Base-by-base conservation (phyloP, 2,888 invertebrate genomes). In the Bruchidius siliquastri region DNA sequence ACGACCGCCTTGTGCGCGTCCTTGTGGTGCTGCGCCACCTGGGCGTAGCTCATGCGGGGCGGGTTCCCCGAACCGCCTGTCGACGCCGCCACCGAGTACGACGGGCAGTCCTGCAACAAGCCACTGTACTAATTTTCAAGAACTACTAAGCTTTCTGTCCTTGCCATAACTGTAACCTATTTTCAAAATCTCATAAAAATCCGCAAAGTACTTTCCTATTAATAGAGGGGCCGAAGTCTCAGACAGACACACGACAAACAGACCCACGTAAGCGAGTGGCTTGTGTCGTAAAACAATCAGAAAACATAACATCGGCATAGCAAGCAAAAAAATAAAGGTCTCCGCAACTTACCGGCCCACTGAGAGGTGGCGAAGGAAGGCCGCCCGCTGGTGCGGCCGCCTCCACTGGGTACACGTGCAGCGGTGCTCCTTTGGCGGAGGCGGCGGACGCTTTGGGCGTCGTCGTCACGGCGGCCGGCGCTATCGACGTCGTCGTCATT, bases 11-110 rank as follows among this genome's bases (percentile, higher is more conserved):
- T 68, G 68, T 68, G 68, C 20, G 22, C 21, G 68, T 68, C 89
- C 81, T 90, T 90, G 80, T 90, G 89, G 83, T 90, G 90, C 83
- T 91, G 91, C 67, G 91, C 91, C 75, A 91, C 91, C 85, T 91
- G 91, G 76, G 91, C 91, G 84, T 91, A 91, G 83, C 91, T 91
- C 83, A 91, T 87, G 76, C 88, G 85, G 49, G 87, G 86, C 22
- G 86, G 85, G 77, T 86, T 83, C 70, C 79, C 80, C 2, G 76
- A 74, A 69, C 72, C 76, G 68, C 22, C 68, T 20, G 21, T 49
- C 3, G 49, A 49, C 13, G 49, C 49, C 49, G 18, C 49, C 49
- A 49, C 49, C 49, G 49, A 13, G 13, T 49, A 49, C 49, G 49
- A 26, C 8, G 26, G 3, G 26, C 26, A 49, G 49, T 49, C 49